Conservation (phyloP, 2,113 vertebrate species). For the Sula dactylatra region DNA sequence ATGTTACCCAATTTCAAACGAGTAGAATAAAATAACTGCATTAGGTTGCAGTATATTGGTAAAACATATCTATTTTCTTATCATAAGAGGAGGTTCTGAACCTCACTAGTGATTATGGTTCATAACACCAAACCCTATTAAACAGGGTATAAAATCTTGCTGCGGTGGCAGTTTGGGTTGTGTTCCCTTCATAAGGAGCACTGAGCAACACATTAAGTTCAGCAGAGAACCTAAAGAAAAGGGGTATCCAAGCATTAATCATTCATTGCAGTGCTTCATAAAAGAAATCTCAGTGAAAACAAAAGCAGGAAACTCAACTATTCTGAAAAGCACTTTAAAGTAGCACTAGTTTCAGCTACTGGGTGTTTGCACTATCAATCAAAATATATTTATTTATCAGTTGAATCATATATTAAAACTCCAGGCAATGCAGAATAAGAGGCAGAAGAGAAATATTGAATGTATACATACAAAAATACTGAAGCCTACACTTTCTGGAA, state of each 20-base stretch:
- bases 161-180: neutral
- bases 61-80: neutral
- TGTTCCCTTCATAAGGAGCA: neutral
- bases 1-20: neutral
- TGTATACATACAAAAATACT: slow-evolving; percentile 23
- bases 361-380: slow-evolving; percentile 50
- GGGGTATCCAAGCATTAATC: neutral
- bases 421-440: slow-evolving; percentile 15
- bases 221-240: neutral
- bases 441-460: slow-evolving; percentile 49
- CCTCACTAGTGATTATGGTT: neutral
- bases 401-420: slow-evolving; percentile 44
- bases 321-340: neutral
- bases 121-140: neutral
- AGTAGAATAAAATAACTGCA: neutral
- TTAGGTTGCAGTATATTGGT: neutral
- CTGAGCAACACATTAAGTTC: neutral
- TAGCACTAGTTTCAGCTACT: neutral
- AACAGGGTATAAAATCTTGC: neutral
- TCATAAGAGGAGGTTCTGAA: neutral
- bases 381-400: slow-evolving; percentile 46
- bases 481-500: slow-evolving; percentile 30
- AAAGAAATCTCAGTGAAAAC: slow-evolving; percentile 6
- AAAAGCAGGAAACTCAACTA: slow-evolving; percentile 1
- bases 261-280: neutral